phyloP scores from a whole-genome alignment of 1,140 invertebrate genomes.

The Brachionus asplanchnoidis region DNA sequence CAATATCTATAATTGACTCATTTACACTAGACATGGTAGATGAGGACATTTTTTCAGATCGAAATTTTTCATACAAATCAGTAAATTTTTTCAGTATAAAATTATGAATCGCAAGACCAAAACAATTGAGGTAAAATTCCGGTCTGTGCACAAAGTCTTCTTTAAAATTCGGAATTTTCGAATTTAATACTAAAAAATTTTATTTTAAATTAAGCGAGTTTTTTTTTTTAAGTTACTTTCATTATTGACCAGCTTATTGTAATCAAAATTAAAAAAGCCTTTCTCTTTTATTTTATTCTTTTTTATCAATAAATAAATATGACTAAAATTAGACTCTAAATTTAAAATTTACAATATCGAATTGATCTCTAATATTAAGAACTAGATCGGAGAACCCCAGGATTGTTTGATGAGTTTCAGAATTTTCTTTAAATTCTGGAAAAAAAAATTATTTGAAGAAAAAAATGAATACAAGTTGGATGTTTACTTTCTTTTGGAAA shows the following conservation, averaged over 20 bases:
- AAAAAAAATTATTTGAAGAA: neutral
- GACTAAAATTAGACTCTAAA: too few relatives aligned
- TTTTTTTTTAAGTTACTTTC: neutral
- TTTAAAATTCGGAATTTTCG: neutral
- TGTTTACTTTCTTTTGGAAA: slow-evolving; percentile 38
- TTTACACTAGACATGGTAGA: neutral
- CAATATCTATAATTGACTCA: slow-evolving; percentile 18
- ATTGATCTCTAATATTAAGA: neutral
- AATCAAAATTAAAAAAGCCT: slow-evolving; percentile 39
- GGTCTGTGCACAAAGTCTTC: slow-evolving; percentile 14
- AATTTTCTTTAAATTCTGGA: slow-evolving; percentile 25
- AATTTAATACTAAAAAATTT: neutral
- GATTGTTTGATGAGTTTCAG: neutral
- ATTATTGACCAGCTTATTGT: slow-evolving; percentile 3
- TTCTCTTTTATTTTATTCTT: slow-evolving; percentile 41
- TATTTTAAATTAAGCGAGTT: neutral
- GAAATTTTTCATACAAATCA: slow-evolving; percentile 19
- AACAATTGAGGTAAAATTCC: slow-evolving; percentile 26
- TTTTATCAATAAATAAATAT: neutral
- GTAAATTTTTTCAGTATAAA: neutral
- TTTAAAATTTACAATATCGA: slow-evolving; percentile 11
- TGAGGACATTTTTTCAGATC: slow-evolving; percentile 17
- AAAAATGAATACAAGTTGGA: neutral
- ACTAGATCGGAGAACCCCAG: neutral
- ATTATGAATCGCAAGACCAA: slow-evolving; percentile 1